Base-by-base conservation (phyloP, 1,140 invertebrate species). In the Caenorhabditis remanei region DNA sequence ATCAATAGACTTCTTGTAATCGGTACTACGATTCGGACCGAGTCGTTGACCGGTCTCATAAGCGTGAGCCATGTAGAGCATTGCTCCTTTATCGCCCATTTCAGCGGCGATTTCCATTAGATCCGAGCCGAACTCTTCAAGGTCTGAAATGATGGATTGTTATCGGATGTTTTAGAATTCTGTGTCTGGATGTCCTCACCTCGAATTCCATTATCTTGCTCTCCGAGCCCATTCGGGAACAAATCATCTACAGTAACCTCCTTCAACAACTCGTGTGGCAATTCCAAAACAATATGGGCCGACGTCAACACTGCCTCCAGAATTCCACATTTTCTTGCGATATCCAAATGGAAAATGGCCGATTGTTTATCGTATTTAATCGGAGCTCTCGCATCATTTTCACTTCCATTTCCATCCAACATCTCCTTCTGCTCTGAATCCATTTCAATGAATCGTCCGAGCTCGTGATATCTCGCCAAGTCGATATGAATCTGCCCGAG, bases 381-480 rank as follows among this genome's bases (percentile, higher is more conserved):
- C 63, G n/a, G 88, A 19, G n/a, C 46, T 16, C 71, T 40, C 2
- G 71, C 43, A 48, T 56, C 65, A 79, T 86, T 67, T 82, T 85
- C 58, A 56, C 8, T 40, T 50, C 48, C 40, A n/a, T 79, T 40
- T 50, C 48, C 40, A n/a, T 79, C 50, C 88, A 84, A 24, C 83
- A 84, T 84, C 43, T 82, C 65, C 46, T 88, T 88, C 24, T 88
- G 63, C 5, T 84, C 90, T 61, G 91, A 89, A 83, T 91, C 90
- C 40, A 90, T 91, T 16, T 91, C 90, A 9, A 90, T 87, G 90
- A 95, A 95, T 40, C 94, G 92, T 32, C 94, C 94, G 2, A 94
- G 85, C 90, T 95, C 94, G 89, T 95, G 94, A 90, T 95, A 95
- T 87, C 94, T 94, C 14, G 94, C 93, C 89, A 95, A 90, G 87